Base-by-base conservation (phyloP, 2,113 vertebrate species). In the Larimichthys crocea region DNA sequence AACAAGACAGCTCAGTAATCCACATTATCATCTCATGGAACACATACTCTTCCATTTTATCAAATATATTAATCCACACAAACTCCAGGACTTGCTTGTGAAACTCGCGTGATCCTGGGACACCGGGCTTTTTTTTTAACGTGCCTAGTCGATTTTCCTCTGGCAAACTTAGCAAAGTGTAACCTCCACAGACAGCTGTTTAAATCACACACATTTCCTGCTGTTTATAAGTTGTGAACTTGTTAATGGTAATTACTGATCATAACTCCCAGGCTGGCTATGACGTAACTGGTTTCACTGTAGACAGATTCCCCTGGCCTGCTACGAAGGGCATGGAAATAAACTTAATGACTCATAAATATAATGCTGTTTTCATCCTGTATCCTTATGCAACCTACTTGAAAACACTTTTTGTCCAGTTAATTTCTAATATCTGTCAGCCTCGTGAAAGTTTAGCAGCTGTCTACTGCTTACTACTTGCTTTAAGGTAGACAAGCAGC, bases 131-230 rank as follows among this genome's bases (percentile, higher is more conserved):
- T 14, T 46, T 12, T 46, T 46, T 46, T 46, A 3, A 46, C 44
- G 3, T 3, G 29, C 4, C 20, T 1, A 24, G 40, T 8, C 49
- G 8, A 20, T 29, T 26, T 68, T 19, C 48, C 64, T 69, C 49
- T 53, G 31, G 7, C 9, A 14, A 1, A 14, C 12, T 59, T 29
- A 31, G 20, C 35, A 26, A 31, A 31, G 57, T 3, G 0, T 22
- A 0, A 19, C n/a, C n/a, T 55, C 49, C 60, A 24, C 48, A 74
- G 29, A 62, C 29, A 22, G 59, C 20, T 24, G 48, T 74, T 24
- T 55, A 67, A 80, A 80, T 50, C n/a, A 63, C 19, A 74, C 26
- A 50, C 11, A 68, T 69, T 35, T 44, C 31, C 31, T 44, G 67
- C 31, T 70, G 68, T 71, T 42, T 57, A n/a, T n/a, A 56, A 12